Evolutionary conservation across 1,140 invertebrate genomes (phyloP).

Genomic region (Trichomalopsis sarcophagae): DNA sequence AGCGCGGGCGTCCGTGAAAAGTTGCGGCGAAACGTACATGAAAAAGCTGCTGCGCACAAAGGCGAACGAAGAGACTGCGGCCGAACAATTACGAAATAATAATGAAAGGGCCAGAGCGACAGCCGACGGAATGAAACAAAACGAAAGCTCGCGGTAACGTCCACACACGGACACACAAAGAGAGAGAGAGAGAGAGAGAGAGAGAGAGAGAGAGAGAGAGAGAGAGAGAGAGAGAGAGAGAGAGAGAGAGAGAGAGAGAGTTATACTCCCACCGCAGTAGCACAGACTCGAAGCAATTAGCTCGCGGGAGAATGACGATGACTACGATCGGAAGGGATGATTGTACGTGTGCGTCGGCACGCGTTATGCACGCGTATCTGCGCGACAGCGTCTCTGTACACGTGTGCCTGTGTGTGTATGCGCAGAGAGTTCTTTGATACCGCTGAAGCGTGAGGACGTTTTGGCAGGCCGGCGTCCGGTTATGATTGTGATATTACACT

Average conservation of each 20-base stretch:
- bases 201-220: too few species aligned
- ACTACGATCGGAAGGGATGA: constrained; percentile 59
- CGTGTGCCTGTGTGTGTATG: not conserved
- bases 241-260: constrained; percentile 13
- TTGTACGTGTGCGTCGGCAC: constrained; percentile 51
- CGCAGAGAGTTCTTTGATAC: constrained; percentile 65
- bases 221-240: too few species aligned
- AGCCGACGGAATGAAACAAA: not conserved
- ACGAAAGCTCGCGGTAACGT: not conserved
- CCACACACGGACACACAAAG: not conserved
- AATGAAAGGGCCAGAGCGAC: constrained; percentile 54
- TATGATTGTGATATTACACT: constrained; percentile 50
- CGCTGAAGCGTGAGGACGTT: constrained; percentile 67
- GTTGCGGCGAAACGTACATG: not conserved
- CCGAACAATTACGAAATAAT: constrained; percentile 53
- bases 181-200: too few species aligned
- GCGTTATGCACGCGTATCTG: not conserved
- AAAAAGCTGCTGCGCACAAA: constrained; percentile 1
- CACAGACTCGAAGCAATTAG: constrained; percentile 30
- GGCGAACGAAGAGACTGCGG: constrained; percentile 51
- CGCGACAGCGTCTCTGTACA: not conserved
- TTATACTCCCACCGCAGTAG: not conserved
- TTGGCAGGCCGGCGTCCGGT: constrained; percentile 12
- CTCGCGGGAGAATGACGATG: constrained; percentile 43
- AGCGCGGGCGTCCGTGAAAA: not conserved